Evolutionary conservation across 2,888 invertebrate genomes (phyloP).

Genomic region (Papilio demoleus): DNA sequence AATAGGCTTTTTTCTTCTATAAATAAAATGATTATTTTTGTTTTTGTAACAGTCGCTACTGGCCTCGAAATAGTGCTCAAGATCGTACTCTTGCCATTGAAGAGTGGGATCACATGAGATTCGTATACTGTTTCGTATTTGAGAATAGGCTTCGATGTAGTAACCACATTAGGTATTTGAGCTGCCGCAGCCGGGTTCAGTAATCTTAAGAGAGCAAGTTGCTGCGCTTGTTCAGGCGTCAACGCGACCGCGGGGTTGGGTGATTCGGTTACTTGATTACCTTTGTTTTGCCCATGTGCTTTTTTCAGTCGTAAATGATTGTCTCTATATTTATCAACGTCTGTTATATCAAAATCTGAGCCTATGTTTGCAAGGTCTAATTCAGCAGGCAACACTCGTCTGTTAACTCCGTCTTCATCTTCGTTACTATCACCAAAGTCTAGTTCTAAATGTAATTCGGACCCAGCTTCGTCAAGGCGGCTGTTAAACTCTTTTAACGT

Average conservation of each 20-base stretch:
- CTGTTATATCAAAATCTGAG: conserved; percentile 87
- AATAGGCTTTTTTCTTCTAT: no score
- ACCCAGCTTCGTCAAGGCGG: conserved; percentile 94
- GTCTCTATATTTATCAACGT: conserved; percentile 86
- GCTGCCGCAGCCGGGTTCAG: conserved; percentile 87
- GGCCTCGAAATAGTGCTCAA: conserved; percentile 91
- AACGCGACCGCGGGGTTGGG: conserved; percentile 80
- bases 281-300: conserved; percentile 76
- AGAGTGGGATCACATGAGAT: conserved; percentile 91
- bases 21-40: no score
- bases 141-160: conserved; percentile 90
- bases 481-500: conserved; percentile 95
- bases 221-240: conserved; percentile 89
- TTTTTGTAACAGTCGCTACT: conserved; percentile 88
- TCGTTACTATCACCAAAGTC: conserved; percentile 93
- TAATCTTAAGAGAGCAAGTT: conserved; percentile 88
- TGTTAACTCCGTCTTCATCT: conserved; percentile 78
- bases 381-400: conserved; percentile 85
- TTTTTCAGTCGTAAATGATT: conserved; percentile 80
- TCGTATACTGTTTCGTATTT: conserved; percentile 91
- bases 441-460: conserved; percentile 92
- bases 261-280: conserved; percentile 79
- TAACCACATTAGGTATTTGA: conserved; percentile 88
- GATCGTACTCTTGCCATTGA: conserved; percentile 89
- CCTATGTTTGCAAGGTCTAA: conserved; percentile 89